Conservation (phyloP, 2,888 invertebrate genomes). For the Sisyra nigra region DNA sequence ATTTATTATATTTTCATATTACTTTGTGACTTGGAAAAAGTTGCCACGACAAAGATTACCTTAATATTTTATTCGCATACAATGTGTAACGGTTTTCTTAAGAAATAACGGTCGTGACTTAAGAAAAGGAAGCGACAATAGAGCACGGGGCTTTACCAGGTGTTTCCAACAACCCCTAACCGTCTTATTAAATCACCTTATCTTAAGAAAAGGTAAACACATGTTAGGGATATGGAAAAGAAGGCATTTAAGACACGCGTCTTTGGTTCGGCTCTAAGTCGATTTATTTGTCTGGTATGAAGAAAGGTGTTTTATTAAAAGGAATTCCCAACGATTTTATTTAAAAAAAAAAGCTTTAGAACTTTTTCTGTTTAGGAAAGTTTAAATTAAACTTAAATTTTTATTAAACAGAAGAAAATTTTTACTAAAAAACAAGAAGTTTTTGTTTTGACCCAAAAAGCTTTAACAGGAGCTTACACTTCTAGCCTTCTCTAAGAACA, state of each 20-base stretch:
- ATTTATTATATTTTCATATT: too few species aligned
- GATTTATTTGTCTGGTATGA: neutral
- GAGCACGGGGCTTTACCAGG: neutral
- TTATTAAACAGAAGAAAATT: too few species aligned
- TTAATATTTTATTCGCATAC: neutral
- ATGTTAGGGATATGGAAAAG: too few species aligned
- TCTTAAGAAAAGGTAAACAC: neutral
- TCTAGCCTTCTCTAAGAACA: too few species aligned
- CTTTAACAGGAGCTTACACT: too few species aligned
- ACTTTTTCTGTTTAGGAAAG: too few species aligned
- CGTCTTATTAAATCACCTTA: neutral
- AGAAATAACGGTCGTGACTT: slow-evolving; percentile 3
- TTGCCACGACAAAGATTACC: neutral
- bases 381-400: too few species aligned
- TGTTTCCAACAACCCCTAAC: neutral
- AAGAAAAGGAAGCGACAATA: neutral
- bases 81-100: neutral
- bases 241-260: neutral
- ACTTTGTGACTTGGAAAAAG: neutral
- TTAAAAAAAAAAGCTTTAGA: too few species aligned
- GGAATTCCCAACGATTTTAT: too few species aligned
- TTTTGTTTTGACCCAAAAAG: too few species aligned
- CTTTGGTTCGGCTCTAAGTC: slow-evolving; percentile 1
- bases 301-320: too few species aligned
- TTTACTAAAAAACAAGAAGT: too few species aligned